Evolutionary conservation across 2,113 vertebrate genomes (phyloP).

Genomic region (Oreochromis aureus): DNA sequence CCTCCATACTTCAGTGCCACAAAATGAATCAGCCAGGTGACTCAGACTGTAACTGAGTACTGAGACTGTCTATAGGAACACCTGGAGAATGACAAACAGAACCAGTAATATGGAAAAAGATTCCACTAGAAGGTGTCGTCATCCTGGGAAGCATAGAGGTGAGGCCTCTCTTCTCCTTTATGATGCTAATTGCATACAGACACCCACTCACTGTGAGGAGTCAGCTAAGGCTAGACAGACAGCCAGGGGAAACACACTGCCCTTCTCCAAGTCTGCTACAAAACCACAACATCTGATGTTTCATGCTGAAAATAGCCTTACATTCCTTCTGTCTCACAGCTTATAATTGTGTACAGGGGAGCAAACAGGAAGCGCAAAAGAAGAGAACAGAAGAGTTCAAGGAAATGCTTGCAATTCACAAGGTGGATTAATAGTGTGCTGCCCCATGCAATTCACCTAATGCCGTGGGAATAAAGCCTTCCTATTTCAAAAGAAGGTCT

Average conservation of each 20-base stretch:
- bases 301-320: conserved; percentile 51
- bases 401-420: conserved; percentile 8
- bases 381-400: background rate
- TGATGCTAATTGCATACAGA: conserved; percentile 55
- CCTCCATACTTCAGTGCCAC: background rate
- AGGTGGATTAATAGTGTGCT: conserved; percentile 30
- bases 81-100: conserved; percentile 37
- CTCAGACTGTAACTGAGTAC: conserved; percentile 5
- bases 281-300: conserved; percentile 60
- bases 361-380: conserved; percentile 30
- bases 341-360: background rate
- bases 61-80: conserved; percentile 46
- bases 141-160: conserved; percentile 20
- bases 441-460: conserved; percentile 21
- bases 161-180: conserved; percentile 34
- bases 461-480: conserved; percentile 44
- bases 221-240: conserved; percentile 42
- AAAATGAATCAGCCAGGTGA: conserved; percentile 59
- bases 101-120: background rate
- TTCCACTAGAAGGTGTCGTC: conserved; percentile 32
- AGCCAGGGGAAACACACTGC: conserved; percentile 42
- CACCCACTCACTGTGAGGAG: conserved; percentile 52
- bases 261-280: conserved; percentile 16
- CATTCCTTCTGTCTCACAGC: conserved; percentile 18
- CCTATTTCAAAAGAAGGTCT: conserved; percentile 45